These are phyloP conservation scores for Hemithea aestivaria DNA, from an alignment of 2,888 invertebrate species.

Conservation along the genomic window DNA sequence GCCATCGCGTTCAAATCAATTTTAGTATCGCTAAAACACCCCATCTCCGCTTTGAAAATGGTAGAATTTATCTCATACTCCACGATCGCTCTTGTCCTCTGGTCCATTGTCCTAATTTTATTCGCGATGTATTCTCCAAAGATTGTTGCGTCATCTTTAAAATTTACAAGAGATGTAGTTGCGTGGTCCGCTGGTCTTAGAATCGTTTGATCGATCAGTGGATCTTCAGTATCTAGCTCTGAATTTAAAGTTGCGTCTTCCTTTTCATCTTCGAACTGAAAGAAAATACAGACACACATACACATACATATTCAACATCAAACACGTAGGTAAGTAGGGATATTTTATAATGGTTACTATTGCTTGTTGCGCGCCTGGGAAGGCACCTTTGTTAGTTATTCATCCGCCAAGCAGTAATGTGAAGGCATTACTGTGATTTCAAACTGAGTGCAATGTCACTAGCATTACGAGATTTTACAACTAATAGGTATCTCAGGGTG, in stretches of 20 bases:
- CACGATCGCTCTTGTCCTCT: conserved; percentile 3
- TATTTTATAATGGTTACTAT: no score
- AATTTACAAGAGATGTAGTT: no score
- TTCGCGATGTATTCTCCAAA: conserved; percentile 1
- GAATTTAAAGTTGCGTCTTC: not conserved
- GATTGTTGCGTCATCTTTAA: not conserved
- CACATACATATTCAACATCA: not conserved
- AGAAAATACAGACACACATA: not conserved
- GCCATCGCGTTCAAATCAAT: not conserved
- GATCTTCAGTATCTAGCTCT: not conserved
- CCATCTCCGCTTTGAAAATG: conserved; percentile 4
- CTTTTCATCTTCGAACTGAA: not conserved
- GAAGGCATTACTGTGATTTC: no score
- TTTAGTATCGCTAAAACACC: not conserved
- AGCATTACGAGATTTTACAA: no score
- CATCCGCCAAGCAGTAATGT: no score
- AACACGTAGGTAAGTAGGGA: no score
- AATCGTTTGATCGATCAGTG: not conserved
- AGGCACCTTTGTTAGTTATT: no score
- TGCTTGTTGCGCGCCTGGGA: no score
- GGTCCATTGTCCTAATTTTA: conserved; percentile 3
- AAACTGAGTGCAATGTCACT: no score
- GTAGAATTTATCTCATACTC: conserved; percentile 5
- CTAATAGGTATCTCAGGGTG: no score
- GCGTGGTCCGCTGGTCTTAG: no score